Conservation (phyloP, 2,888 invertebrate genomes). For the Drosophila neotestacea region DNA sequence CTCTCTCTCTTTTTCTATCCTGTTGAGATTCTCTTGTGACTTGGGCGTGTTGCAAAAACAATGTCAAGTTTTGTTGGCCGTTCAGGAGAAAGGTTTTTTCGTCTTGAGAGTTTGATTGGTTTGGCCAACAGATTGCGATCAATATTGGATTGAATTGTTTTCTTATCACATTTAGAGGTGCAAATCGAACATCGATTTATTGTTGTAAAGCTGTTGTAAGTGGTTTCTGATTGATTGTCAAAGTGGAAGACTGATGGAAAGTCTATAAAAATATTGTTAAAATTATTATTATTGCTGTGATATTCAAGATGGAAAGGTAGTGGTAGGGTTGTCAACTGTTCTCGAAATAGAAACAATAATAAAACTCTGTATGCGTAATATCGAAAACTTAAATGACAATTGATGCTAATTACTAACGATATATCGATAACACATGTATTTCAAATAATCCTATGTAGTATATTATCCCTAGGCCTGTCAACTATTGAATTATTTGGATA, state of each 20-base stretch:
- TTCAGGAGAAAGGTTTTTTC: conserved; percentile 50
- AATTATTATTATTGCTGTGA: not conserved
- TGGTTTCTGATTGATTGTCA: conserved; percentile 30
- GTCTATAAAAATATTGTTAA: not conserved
- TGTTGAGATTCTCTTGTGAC: conserved; percentile 12
- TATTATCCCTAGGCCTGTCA: too few relatives aligned
- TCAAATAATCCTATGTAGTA: too few relatives aligned
- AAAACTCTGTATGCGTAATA: too few relatives aligned
- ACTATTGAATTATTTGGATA: too few relatives aligned
- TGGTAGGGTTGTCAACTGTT: not conserved
- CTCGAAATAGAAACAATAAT: too few relatives aligned
- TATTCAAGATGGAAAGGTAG: not conserved
- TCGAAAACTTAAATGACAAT: too few relatives aligned
- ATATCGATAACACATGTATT: too few relatives aligned
- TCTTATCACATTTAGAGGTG: conserved; percentile 25
- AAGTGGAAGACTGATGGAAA: conserved; percentile 21
- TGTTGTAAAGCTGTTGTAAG: conserved; percentile 1
- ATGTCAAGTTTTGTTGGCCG: conserved; percentile 42
- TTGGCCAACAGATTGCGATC: conserved; percentile 6
- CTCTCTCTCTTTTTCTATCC: conserved; percentile 10
- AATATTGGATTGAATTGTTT: conserved; percentile 25
- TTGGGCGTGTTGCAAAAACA: conserved; percentile 45
- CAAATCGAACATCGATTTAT: conserved; percentile 16
- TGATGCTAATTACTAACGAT: too few relatives aligned
- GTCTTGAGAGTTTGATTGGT: conserved; percentile 16